Conservation (phyloP, 2,113 vertebrate genomes). For the rat (Rattus norvegicus) region DNA sequence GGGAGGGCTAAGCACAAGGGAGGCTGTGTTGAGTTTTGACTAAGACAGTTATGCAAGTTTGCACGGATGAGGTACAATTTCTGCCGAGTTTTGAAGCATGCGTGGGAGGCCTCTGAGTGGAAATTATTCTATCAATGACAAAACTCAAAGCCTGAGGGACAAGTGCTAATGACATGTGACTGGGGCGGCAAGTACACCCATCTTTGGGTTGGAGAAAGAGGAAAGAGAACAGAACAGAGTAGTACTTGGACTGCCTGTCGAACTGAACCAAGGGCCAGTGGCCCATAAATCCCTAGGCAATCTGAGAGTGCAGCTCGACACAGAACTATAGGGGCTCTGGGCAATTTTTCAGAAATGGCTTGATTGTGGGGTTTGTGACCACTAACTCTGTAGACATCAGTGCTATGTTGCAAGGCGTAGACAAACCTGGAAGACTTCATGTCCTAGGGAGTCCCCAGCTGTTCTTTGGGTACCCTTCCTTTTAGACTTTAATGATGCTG, state of each 20-base stretch:
- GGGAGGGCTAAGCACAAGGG: conserved; percentile 14
- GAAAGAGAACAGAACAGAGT: background rate
- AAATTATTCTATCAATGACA: background rate
- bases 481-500: background rate
- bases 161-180: background rate
- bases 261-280: too few species aligned
- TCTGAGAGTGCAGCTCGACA: background rate
- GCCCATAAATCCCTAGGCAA: background rate
- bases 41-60: conserved; percentile 7
- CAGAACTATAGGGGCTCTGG: background rate
- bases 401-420: background rate
- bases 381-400: background rate
- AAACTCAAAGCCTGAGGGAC: background rate
- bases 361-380: too few species aligned
- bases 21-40: conserved; percentile 16
- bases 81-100: conserved; percentile 26
- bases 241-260: background rate
- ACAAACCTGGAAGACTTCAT: background rate
- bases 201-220: background rate
- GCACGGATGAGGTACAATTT: background rate
- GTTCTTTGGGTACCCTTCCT: background rate
- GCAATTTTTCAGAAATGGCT: background rate
- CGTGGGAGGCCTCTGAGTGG: conserved; percentile 24
- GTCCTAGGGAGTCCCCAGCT: background rate
- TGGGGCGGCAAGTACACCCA: too few species aligned